Conservation (phyloP, 2,888 invertebrate genomes). For the Cheilosia soror region DNA sequence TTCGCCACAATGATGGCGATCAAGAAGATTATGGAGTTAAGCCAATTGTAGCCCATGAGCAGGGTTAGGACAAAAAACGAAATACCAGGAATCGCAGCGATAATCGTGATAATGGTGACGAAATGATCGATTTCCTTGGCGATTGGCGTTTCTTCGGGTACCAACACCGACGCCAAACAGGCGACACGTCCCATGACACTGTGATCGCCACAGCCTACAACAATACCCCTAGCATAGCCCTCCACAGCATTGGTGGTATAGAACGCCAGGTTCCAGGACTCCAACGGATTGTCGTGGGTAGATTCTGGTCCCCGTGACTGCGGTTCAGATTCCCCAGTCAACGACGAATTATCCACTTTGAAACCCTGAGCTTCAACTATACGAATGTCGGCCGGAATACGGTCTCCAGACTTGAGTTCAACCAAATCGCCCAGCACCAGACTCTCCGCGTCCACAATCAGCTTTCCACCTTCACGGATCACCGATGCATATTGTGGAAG, state of each 20-base stretch:
- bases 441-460: conserved; percentile 86
- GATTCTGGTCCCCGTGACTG: conserved; percentile 83
- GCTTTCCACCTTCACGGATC: conserved; percentile 85
- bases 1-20: conserved; percentile 99
- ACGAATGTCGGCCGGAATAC: conserved; percentile 91
- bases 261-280: conserved; percentile 85
- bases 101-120: conserved; percentile 97
- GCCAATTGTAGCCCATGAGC: conserved; percentile 96
- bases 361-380: conserved; percentile 85
- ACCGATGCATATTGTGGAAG: conserved; percentile 87
- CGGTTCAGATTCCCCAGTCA: conserved; percentile 89
- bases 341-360: conserved; percentile 87
- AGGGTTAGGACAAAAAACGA: conserved; percentile 98
- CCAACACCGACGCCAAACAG: conserved; percentile 93
- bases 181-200: conserved; percentile 97
- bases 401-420: conserved; percentile 89
- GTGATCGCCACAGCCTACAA: conserved; percentile 94
- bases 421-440: conserved; percentile 90
- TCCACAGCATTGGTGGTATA: conserved; percentile 86
- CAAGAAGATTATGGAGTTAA: conserved; percentile 98
- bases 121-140: conserved; percentile 98
- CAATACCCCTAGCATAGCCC: conserved; percentile 87
- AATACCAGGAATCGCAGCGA: conserved; percentile 94
- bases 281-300: conserved; percentile 85
- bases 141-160: conserved; percentile 97